These are phyloP conservation scores for Zalophus californianus DNA, from an alignment of 2,797 vertebrate species.

Conservation along the genomic window DNA sequence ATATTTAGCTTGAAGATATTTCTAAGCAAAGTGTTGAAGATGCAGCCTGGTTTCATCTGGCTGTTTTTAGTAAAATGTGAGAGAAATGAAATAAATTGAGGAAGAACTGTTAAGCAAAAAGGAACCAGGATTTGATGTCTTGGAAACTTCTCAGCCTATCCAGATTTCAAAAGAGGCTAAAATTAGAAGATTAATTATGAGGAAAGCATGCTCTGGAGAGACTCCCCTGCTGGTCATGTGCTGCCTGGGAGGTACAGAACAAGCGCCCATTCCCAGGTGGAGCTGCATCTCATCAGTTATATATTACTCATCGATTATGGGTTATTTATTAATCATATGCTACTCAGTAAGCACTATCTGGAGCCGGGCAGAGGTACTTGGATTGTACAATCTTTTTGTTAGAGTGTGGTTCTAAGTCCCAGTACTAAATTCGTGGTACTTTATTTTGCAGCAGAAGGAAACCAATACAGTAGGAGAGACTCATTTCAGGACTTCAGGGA, in stretches of 20 bases:
- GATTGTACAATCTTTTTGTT: neutral
- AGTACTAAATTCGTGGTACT: neutral
- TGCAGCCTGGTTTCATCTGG: neutral
- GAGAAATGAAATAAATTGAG: neutral
- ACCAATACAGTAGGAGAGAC: neutral
- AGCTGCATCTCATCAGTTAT: neutral
- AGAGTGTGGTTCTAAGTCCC: neutral
- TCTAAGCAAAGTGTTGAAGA: neutral
- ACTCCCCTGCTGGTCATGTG: neutral
- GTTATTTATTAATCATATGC: neutral
- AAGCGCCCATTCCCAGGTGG: neutral
- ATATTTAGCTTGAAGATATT: neutral
- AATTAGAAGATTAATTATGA: neutral
- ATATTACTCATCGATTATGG: neutral
- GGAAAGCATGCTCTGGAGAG: neutral
- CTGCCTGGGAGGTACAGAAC: neutral
- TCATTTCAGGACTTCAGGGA: neutral
- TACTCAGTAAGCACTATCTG: neutral
- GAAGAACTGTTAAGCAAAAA: neutral
- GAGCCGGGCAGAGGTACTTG: neutral
- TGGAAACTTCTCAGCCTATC: neutral
- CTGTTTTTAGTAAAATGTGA: neutral
- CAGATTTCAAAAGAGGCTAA: neutral
- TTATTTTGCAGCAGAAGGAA: neutral
- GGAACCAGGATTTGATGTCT: neutral